Conservation (phyloP, 2,797 vertebrate species). For the Artibeus lituratus region DNA sequence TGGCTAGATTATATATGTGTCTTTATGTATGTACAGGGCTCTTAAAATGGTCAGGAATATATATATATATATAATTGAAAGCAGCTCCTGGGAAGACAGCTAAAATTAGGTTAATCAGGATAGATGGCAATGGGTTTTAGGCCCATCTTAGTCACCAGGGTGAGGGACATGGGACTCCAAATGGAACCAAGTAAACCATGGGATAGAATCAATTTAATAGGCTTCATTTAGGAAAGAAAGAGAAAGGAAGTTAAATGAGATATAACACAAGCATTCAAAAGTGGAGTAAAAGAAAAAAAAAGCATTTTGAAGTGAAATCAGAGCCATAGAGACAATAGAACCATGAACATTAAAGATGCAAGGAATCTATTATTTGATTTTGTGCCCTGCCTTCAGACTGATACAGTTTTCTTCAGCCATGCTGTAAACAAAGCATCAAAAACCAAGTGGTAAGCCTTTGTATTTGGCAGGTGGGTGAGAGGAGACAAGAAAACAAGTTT, state of each 20-base stretch:
- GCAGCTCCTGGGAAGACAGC: background rate
- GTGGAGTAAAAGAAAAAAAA: background rate
- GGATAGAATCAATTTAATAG: background rate
- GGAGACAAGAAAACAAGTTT: background rate
- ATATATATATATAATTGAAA: background rate
- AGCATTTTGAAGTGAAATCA: background rate
- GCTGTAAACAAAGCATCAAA: background rate
- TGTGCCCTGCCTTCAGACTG: background rate
- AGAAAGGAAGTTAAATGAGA: background rate
- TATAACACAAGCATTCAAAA: background rate
- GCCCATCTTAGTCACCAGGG: background rate
- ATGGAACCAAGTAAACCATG: background rate
- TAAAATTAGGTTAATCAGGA: background rate
- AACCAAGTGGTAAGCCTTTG: background rate
- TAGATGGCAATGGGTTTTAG: background rate
- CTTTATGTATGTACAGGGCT: no score
- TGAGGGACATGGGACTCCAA: background rate
- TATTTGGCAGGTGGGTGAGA: background rate
- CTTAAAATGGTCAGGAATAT: no score
- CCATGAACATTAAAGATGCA: background rate
- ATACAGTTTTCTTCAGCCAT: background rate
- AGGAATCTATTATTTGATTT: background rate
- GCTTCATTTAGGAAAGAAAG: background rate
- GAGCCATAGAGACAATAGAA: background rate
- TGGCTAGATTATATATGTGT: no score